Evolutionary conservation across 1,140 invertebrate genomes (phyloP).

Genomic region (Drosophila aff.): DNA sequence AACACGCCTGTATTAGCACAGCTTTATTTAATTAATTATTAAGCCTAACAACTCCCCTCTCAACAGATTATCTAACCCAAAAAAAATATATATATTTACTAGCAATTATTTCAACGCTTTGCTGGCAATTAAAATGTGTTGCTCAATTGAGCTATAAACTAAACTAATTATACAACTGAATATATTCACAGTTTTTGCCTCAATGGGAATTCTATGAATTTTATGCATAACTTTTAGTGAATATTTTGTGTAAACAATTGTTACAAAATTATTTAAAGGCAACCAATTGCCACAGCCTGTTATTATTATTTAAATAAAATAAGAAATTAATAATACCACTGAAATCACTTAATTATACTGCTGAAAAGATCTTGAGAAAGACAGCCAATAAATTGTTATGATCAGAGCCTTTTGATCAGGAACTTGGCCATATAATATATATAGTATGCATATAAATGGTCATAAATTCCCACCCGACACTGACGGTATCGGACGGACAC

Average conservation of each 20-base stretch:
- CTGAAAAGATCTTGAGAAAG: background rate
- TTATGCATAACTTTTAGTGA: background rate
- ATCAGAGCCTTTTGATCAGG: constrained; percentile 3
- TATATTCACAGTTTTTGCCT: constrained; percentile 1
- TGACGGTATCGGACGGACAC: background rate
- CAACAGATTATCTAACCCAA: constrained; percentile 9
- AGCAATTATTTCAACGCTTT: constrained; percentile 27
- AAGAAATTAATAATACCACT: background rate
- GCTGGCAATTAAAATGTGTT: constrained; percentile 26
- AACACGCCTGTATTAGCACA: constrained; percentile 14
- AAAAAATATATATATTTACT: constrained; percentile 9
- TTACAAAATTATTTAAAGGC: constrained; percentile 1
- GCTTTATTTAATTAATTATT: constrained; percentile 31
- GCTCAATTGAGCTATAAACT: constrained; percentile 31
- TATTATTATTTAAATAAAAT: background rate
- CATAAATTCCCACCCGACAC: constrained; percentile 13
- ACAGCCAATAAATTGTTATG: constrained; percentile 12
- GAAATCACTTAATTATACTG: constrained; percentile 1
- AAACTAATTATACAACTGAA: constrained; percentile 25
- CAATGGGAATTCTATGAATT: constrained; percentile 11
- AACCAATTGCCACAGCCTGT: background rate
- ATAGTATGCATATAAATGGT: background rate
- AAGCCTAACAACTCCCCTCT: background rate
- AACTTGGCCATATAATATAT: constrained; percentile 12
- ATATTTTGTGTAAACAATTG: constrained; percentile 14